Evolutionary conservation across 37 sponge, comb jelly and placozoan genomes (phyloP).

Genomic region (Haliclona indistincta): DNA sequence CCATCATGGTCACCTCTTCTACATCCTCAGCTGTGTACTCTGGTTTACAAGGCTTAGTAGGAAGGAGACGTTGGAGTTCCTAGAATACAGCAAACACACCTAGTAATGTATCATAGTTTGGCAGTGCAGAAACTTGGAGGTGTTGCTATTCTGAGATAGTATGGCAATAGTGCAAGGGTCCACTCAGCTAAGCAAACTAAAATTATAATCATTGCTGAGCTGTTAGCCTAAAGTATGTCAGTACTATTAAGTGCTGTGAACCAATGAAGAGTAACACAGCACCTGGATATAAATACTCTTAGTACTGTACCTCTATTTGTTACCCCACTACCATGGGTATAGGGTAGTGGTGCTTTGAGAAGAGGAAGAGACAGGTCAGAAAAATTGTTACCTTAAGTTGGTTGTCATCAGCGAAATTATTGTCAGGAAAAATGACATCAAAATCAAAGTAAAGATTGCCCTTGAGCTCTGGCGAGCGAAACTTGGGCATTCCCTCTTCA

Average conservation of each 20-base stretch:
- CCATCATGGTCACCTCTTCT: constrained; percentile 70
- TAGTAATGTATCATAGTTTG: not conserved
- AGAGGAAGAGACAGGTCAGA: not conserved
- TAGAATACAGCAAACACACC: not conserved
- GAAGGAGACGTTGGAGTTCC: constrained; percentile 47
- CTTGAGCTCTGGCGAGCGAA: constrained; percentile 33
- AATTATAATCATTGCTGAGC: too few relatives aligned
- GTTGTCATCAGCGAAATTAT: constrained; percentile 34
- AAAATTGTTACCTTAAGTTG: constrained; percentile 26
- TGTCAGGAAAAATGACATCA: constrained; percentile 81
- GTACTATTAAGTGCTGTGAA: too few relatives aligned
- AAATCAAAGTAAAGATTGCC: constrained; percentile 94
- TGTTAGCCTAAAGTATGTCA: too few relatives aligned
- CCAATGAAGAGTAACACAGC: too few relatives aligned
- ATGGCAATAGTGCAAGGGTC: too few relatives aligned
- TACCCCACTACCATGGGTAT: not conserved
- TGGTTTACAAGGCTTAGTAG: constrained; percentile 2
- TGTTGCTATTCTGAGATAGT: not conserved
- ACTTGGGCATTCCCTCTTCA: constrained; percentile 82
- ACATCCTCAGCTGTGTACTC: constrained; percentile 23
- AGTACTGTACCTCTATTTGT: too few relatives aligned
- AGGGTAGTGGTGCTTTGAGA: not conserved
- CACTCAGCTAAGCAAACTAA: too few relatives aligned
- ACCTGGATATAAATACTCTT: too few relatives aligned
- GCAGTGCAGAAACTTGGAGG: not conserved